These are phyloP conservation scores for Eublepharis macularius DNA, from an alignment of 2,113 vertebrate genomes.

Conservation along the genomic window DNA sequence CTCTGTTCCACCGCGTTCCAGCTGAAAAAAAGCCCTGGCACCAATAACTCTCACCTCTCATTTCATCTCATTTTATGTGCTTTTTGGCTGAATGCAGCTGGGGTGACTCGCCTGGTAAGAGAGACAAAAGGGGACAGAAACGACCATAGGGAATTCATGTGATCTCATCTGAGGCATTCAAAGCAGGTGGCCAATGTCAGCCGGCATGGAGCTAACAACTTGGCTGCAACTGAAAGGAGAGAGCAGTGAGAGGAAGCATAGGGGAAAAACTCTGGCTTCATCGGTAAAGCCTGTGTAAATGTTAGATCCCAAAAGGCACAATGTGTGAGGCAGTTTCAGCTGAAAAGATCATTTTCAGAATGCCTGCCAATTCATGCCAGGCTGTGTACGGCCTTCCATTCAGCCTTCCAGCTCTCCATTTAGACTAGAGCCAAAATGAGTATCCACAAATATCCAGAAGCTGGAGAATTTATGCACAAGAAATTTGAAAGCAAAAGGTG, in stretches of 20 bases:
- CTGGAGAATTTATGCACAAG: background rate
- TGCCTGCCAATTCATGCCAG: background rate
- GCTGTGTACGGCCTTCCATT: background rate
- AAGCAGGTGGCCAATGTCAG: constrained; percentile 42
- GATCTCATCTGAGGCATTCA: constrained; percentile 65
- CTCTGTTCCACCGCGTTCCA: background rate
- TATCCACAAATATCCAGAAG: background rate
- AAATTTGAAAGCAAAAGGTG: background rate
- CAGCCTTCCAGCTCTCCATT: background rate
- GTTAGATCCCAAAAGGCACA: background rate
- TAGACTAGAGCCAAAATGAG: background rate
- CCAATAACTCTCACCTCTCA: background rate
- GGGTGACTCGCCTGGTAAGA: background rate
- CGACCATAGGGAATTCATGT: constrained; percentile 40
- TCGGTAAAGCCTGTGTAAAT: background rate
- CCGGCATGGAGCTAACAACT: constrained; percentile 48
- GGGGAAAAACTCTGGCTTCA: background rate
- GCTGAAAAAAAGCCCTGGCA: constrained; percentile 13
- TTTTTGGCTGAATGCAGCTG: constrained; percentile 51
- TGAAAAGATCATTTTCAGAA: background rate
- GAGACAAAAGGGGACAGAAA: constrained; percentile 59
- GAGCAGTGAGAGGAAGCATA: background rate
- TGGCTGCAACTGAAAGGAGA: background rate
- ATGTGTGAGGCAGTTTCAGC: background rate
- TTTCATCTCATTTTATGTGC: rapidly evolving